These are phyloP conservation scores for Electrophaes corylata DNA, from an alignment of 2,888 invertebrate genomes.

Conservation along the genomic window DNA sequence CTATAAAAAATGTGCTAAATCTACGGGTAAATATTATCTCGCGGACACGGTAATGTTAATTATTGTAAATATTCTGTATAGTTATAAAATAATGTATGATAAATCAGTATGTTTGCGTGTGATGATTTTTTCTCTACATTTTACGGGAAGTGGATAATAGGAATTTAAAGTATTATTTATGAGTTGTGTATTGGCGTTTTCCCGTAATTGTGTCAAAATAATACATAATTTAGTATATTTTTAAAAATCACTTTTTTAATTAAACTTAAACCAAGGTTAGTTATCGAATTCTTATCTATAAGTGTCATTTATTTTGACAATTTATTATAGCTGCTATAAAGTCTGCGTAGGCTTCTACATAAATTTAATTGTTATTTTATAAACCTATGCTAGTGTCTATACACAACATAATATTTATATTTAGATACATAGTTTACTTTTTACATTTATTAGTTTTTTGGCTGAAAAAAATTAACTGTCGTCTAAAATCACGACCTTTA, in stretches of 20 bases:
- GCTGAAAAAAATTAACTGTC: conserved; percentile 40
- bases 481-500: conserved; percentile 46
- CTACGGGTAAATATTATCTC: conserved; percentile 56
- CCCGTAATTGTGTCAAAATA: conserved; percentile 71
- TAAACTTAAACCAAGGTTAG: conserved; percentile 64
- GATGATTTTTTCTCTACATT: conserved; percentile 58
- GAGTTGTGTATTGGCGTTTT: conserved; percentile 47
- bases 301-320: conserved; percentile 70
- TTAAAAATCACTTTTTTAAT: conserved; percentile 72
- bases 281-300: conserved; percentile 63
- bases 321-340: conserved; percentile 65
- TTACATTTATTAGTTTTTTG: conserved; percentile 47
- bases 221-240: conserved; percentile 82
- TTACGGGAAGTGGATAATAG: conserved; percentile 49
- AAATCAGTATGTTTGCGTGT: conserved; percentile 61
- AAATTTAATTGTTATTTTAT: conserved; percentile 32
- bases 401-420: conserved; percentile 29
- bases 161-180: conserved; percentile 4
- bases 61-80: conserved; percentile 79
- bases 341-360: conserved; percentile 61
- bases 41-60: conserved; percentile 51
- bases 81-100: conserved; percentile 49
- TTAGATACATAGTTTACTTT: conserved; percentile 53
- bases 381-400: conserved; percentile 35
- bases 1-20: conserved; percentile 61